A percentile compares a stretch with the other conserved stretches of the same genome.
These are phyloP conservation scores for Acanthis flammea DNA, from an alignment of 2,797 vertebrate species.

Conservation along the genomic window DNA sequence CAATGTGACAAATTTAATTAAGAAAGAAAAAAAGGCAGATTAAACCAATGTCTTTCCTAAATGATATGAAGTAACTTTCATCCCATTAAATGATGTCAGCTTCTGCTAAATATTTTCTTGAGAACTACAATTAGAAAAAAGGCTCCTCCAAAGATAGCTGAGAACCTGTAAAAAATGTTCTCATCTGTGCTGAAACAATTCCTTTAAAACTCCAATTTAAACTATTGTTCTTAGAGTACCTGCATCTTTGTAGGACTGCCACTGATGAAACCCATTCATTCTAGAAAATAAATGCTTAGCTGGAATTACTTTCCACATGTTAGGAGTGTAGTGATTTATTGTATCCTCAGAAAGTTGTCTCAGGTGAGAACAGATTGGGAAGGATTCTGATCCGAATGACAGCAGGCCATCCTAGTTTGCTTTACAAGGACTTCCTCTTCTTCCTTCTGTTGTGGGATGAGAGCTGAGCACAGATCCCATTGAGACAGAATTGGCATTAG, in stretches of 20 bases:
- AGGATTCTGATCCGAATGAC: rapidly evolving
- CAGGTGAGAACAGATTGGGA: background rate
- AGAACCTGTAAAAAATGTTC: background rate
- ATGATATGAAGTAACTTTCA: background rate
- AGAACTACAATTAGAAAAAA: background rate
- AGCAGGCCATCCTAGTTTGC: background rate
- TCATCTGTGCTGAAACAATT: background rate
- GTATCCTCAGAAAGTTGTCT: background rate
- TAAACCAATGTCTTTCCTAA: background rate
- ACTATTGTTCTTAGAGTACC: background rate
- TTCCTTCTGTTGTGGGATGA: background rate
- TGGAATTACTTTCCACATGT: background rate
- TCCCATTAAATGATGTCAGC: constrained; percentile 2
- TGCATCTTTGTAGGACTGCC: background rate
- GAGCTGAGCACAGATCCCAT: background rate
- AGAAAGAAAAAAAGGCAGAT: background rate
- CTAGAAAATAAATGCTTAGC: background rate
- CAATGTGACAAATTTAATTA: constrained; percentile 18
- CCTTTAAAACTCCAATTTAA: background rate
- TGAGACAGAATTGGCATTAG: background rate
- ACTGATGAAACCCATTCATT: background rate
- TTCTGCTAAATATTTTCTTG: background rate
- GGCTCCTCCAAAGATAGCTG: background rate
- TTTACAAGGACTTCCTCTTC: background rate
- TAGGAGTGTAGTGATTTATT: background rate